These are phyloP conservation scores for Buphagus erythrorhynchus DNA, from an alignment of 2,797 vertebrate genomes.

Conservation along the genomic window DNA sequence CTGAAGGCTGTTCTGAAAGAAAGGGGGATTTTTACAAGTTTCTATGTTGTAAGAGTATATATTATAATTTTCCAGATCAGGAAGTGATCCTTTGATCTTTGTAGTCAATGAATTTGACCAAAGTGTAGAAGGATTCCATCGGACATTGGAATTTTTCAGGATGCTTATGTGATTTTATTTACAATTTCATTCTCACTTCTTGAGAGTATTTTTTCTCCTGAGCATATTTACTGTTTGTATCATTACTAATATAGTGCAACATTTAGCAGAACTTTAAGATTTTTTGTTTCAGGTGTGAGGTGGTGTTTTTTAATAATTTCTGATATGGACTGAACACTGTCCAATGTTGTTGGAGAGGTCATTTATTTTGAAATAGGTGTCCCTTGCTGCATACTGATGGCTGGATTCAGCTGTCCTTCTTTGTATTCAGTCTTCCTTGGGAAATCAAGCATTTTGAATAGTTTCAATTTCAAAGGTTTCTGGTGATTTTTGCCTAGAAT, in stretches of 20 bases:
- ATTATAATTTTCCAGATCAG: not conserved
- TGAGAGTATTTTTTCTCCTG: not conserved
- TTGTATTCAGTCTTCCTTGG: not conserved
- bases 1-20: constrained; percentile 7
- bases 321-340: not conserved
- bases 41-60: not conserved
- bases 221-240: not conserved
- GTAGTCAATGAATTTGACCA: not conserved
- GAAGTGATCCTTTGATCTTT: not conserved
- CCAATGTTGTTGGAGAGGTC: not conserved
- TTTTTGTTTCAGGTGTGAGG: not conserved
- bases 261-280: not conserved
- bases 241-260: not conserved
- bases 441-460: not conserved
- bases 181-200: not conserved
- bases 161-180: not conserved
- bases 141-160: not conserved
- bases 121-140: not conserved
- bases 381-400: not conserved
- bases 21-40: not conserved
- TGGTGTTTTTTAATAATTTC: not conserved
- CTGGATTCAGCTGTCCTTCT: not conserved
- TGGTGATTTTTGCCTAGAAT: not conserved
- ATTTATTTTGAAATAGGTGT: not conserved
- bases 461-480: not conserved